These are phyloP conservation scores for Aphodius sticticus DNA, from an alignment of 2,888 invertebrate species.

Conservation along the genomic window DNA sequence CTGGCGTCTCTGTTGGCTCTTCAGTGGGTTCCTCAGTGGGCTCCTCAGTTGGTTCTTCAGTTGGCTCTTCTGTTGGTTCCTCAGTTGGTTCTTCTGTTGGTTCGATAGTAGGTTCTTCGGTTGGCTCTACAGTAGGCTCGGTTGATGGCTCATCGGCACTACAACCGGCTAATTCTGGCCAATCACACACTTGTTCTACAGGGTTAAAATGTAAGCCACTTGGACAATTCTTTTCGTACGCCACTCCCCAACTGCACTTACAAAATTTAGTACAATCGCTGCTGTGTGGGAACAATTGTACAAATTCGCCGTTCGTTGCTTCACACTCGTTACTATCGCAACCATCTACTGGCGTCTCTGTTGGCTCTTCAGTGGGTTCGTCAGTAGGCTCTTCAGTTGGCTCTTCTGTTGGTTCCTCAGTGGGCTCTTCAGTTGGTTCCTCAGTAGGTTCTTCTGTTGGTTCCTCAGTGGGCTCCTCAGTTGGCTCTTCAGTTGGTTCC, in stretches of 20 bases:
- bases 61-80: background rate
- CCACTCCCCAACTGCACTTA: constrained; percentile 7
- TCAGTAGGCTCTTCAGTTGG: background rate
- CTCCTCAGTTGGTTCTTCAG: background rate
- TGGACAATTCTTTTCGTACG: constrained; percentile 5
- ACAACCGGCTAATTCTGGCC: constrained; percentile 19
- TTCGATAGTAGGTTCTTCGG: background rate
- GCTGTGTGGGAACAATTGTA: background rate
- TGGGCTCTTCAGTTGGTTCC: background rate
- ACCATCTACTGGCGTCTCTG: background rate
- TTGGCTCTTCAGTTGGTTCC: background rate
- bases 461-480: background rate
- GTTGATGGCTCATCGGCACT: too few relatives aligned
- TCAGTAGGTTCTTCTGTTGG: background rate
- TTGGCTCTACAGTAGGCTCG: background rate
- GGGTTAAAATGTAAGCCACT: constrained; percentile 15
- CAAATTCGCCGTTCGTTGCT: background rate
- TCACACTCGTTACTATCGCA: background rate
- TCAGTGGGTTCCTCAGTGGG: background rate
- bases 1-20: constrained; percentile 11
- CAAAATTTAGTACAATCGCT: constrained; percentile 14
- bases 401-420: background rate
- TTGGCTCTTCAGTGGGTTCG: background rate
- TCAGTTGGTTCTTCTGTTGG: background rate
- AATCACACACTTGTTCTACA: constrained; percentile 6